phyloP scores from a whole-genome alignment of 2,888 invertebrate genomes.

The Neelides folsomi region DNA sequence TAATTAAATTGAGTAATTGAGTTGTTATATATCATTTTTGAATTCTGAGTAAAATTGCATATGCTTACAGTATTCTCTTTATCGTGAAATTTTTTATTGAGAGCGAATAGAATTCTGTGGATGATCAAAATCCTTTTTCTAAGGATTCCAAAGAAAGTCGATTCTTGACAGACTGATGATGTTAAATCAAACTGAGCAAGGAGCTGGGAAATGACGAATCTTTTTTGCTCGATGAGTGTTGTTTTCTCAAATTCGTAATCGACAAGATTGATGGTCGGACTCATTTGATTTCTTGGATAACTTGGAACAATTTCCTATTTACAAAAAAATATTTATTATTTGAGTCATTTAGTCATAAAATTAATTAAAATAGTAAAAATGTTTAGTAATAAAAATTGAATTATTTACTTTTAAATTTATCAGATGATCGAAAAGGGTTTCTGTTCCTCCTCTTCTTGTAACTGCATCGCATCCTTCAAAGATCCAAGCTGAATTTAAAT shows the following conservation, averaged over 20 bases:
- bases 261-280: constrained; percentile 35
- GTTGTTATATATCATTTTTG: no score
- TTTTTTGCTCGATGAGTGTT: constrained; percentile 42
- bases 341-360: background rate
- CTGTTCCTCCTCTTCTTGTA: constrained; percentile 43
- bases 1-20: background rate
- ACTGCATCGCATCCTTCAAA: constrained; percentile 45
- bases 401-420: constrained; percentile 41
- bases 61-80: constrained; percentile 36
- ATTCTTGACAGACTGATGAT: constrained; percentile 44
- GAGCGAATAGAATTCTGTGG: constrained; percentile 47
- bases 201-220: constrained; percentile 43
- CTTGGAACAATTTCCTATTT: constrained; percentile 29
- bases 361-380: background rate
- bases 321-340: background rate
- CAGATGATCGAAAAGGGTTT: constrained; percentile 44
- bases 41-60: background rate
- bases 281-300: constrained; percentile 11
- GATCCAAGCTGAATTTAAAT: constrained; percentile 48
- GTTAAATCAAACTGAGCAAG: constrained; percentile 45
- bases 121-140: constrained; percentile 46
- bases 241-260: constrained; percentile 45
- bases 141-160: constrained; percentile 46
- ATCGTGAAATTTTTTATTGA: constrained; percentile 45
- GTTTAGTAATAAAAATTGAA: background rate